Evolutionary conservation across 1,140 invertebrate genomes (phyloP).

Genomic region (Leptinotarsa texana): DNA sequence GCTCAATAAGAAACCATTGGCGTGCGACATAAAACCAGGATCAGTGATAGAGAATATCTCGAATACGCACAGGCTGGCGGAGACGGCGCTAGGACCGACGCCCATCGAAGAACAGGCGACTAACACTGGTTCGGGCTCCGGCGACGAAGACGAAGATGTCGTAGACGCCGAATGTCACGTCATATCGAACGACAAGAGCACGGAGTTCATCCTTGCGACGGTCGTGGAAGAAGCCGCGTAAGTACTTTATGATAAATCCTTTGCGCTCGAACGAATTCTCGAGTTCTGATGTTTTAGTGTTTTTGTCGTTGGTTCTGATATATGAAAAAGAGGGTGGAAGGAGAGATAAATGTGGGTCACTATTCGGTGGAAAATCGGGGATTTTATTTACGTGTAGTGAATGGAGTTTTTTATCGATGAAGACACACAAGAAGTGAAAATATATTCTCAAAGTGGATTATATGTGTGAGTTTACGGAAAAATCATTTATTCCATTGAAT

Average conservation of each 20-base stretch:
- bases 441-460: no score
- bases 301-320: no score
- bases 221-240: slow-evolving; percentile 76
- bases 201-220: slow-evolving; percentile 84
- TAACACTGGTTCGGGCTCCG: slow-evolving; percentile 88
- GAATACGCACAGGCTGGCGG: slow-evolving; percentile 77
- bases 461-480: no score
- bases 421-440: no score
- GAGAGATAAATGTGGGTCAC: no score
- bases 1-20: slow-evolving; percentile 73
- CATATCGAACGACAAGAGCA: slow-evolving; percentile 87
- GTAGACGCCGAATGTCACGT: slow-evolving; percentile 76
- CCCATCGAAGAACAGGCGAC: slow-evolving; percentile 74
- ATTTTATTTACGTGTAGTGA: no score
- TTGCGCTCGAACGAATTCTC: neutral
- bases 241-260: slow-evolving; percentile 36
- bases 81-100: slow-evolving; percentile 73
- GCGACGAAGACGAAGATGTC: slow-evolving; percentile 77
- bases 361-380: no score
- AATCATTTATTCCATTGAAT: no score
- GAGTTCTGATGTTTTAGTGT: neutral
- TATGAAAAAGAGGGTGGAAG: no score
- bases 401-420: no score
- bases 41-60: slow-evolving; percentile 89
- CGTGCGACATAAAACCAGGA: slow-evolving; percentile 73